Base-by-base conservation (phyloP, 2,797 vertebrate genomes). In the Acanthurus tractus region DNA sequence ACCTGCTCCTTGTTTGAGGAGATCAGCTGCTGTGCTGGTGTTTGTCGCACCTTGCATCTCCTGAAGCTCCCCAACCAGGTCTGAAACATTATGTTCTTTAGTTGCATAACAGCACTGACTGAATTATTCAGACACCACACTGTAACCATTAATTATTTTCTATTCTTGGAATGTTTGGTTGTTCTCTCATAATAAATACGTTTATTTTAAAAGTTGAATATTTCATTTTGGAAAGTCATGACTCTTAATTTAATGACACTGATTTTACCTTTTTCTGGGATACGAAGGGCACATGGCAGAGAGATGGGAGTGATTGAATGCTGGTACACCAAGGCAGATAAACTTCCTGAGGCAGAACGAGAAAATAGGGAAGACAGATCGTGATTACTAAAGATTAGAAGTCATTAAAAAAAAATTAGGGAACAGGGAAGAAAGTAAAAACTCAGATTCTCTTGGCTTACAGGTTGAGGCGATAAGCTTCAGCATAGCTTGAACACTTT, bases 1-100 rank as follows among this genome's bases (percentile, higher is more conserved):
- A 98, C 97, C 97, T 80, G 97, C 97, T 53, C 97, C 97, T 89
- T 97, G 97, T 74, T 96, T 96, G 29, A 98, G 95, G 74, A 98
- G 92, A 55, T 97, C 95, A 17, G 97, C 96, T 0, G 96, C 97
- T 2, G 97, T 97, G 91, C 97, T 98, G 84, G 96, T 96, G 89
- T 95, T 96, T 82, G 94, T 95, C 52, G 94, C 88, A 52, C 86
- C 95, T 13, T 96, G 93, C 40, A 89, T 73, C 66, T 96, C 96
- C 49, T 95, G 92, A 67, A 95, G 89, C 85, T 96, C 96, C 70
- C 96, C 96, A 25, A 96, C 83, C 61, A 96, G 93, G 91, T 98
- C 97, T 98, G 79, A 86, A 87, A 90, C 44, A 83, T 63, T 40
- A 78, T 1, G 15, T 10, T n/a, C 11, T 50, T 58, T 22, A 64